phyloP scores from a whole-genome alignment of 2,888 invertebrate species.

The Chrysolina americana region DNA sequence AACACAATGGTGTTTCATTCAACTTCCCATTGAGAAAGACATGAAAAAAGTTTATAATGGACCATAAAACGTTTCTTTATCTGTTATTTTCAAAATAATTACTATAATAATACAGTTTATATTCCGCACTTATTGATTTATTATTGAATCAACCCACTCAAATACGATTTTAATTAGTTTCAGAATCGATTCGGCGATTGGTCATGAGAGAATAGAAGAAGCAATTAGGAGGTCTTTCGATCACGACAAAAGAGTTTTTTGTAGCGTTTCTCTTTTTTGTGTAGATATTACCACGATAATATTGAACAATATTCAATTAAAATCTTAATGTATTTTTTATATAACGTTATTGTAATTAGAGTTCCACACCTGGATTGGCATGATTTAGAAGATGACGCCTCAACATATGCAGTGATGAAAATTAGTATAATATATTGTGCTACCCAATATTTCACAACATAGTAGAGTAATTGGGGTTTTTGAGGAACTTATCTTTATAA shows the following conservation, averaged over 20 bases:
- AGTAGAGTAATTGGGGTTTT: too few relatives aligned
- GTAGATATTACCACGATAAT: neutral
- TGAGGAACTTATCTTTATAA: too few relatives aligned
- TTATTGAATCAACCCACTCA: constrained; percentile 23
- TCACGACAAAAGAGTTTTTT: constrained; percentile 2
- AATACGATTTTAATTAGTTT: constrained; percentile 29
- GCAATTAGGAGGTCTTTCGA: constrained; percentile 7
- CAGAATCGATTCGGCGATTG: constrained; percentile 13
- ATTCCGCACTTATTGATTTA: constrained; percentile 25
- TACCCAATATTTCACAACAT: too few relatives aligned
- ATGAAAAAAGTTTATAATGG: constrained; percentile 1
- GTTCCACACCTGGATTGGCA: neutral
- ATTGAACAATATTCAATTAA: neutral
- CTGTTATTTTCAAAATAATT: constrained; percentile 15
- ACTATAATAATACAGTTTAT: constrained; percentile 27
- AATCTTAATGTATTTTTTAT: neutral
- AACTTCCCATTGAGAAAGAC: neutral
- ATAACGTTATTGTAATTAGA: neutral
- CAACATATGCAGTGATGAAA: too few relatives aligned
- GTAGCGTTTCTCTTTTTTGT: neutral
- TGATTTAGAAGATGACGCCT: too few relatives aligned
- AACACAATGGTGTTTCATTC: neutral
- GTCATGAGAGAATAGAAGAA: constrained; percentile 7
- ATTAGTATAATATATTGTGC: too few relatives aligned
- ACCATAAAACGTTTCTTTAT: constrained; percentile 7